Conservation (phyloP, 2,113 vertebrate species). For the Barbus barbus region DNA sequence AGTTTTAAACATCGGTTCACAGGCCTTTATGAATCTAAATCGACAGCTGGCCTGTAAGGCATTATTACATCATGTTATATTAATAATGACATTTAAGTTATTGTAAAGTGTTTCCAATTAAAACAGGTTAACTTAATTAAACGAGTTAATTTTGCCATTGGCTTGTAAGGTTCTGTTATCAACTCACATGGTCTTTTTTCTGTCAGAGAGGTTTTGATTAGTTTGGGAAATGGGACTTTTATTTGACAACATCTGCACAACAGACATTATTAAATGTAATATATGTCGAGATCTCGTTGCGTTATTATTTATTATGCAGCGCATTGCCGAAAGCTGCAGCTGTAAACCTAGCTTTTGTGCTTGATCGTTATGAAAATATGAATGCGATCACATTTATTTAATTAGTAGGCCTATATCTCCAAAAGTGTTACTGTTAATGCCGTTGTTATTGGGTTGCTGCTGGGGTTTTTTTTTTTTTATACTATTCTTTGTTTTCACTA, state of each 20-base stretch:
- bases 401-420: not conserved
- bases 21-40: not conserved
- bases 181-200: not conserved
- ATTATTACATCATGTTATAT: not conserved
- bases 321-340: not conserved
- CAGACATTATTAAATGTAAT: constrained; percentile 51
- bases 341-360: no score
- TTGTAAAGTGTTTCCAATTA: not conserved
- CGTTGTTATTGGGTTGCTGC: not conserved
- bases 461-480: not conserved
- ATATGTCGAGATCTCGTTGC: constrained; percentile 32
- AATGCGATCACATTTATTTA: not conserved
- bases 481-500: not conserved
- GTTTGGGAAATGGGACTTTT: constrained; percentile 18
- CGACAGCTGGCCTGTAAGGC: not conserved
- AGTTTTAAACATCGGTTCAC: no score
- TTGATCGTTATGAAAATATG: not conserved
- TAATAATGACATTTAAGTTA: not conserved
- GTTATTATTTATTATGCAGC: constrained; percentile 41
- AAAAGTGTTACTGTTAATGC: not conserved
- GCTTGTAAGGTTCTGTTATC: not conserved
- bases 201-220: constrained; percentile 18
- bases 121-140: not conserved
- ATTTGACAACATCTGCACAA: constrained; percentile 54
- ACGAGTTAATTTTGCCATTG: not conserved